phyloP scores from a whole-genome alignment of 2,797 vertebrate genomes.

The Lepus townsendii region DNA sequence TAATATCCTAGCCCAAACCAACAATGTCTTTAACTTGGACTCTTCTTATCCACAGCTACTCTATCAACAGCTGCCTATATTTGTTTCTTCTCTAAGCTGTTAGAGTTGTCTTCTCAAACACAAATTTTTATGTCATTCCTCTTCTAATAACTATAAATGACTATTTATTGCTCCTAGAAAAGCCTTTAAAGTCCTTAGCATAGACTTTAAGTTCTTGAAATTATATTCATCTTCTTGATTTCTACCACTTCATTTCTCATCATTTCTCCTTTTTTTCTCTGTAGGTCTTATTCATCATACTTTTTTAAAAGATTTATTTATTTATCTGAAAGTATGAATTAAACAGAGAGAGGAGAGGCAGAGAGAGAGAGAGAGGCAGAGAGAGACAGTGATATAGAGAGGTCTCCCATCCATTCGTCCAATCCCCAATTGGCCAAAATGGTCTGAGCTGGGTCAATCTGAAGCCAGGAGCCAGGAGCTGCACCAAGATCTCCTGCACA shows the following conservation, averaged over 20 bases:
- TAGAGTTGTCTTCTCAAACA: not conserved
- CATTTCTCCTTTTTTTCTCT: not conserved
- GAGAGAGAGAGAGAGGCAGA: too few relatives aligned
- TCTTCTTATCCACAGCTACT: not conserved
- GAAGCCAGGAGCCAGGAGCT: too few relatives aligned
- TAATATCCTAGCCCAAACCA: not conserved
- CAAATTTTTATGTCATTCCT: not conserved
- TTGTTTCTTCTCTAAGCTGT: not conserved
- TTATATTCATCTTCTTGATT: not conserved
- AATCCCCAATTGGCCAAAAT: too few relatives aligned
- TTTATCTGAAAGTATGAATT: too few relatives aligned
- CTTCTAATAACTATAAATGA: not conserved
- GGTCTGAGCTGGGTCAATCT: too few relatives aligned
- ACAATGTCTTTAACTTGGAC: not conserved
- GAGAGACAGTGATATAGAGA: too few relatives aligned
- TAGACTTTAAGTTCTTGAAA: not conserved
- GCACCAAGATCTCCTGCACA: too few relatives aligned
- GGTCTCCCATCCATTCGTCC: too few relatives aligned
- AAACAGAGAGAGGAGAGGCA: too few relatives aligned
- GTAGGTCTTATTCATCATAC: not conserved
- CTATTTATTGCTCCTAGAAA: not conserved
- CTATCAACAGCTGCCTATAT: not conserved
- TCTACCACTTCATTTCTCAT: not conserved
- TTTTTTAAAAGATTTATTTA: too few relatives aligned
- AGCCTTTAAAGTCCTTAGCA: not conserved